Evolutionary conservation across 2,113 vertebrate genomes (phyloP), one percentile per base, ranked within the genome.

Genomic region (Coregonus clupeaformis): DNA sequence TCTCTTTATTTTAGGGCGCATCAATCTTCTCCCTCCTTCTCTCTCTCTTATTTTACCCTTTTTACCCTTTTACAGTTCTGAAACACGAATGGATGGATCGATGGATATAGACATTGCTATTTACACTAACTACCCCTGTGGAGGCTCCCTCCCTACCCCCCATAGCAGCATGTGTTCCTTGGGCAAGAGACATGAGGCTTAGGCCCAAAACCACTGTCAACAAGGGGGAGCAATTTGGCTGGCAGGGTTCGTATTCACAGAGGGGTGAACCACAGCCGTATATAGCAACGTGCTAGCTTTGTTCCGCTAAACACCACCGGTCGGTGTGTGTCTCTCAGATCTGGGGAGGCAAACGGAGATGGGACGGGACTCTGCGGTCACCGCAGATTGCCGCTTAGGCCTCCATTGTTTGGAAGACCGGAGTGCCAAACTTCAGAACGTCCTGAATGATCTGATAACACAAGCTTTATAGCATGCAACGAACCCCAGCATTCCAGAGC

Each of bases 131-230:
- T 36, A 20, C 49, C 74, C 67, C 73, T 18, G 32, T 69, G 6
- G 13, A 68, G 86, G 85, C 86, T 82, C 83, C 88, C 83, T 84
- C 89, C 88, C 79, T 86, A 87, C 84, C 88, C 88, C 86, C 52
- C 29, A 76, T 84, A 81, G 80, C 87, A 80, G 80, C 80, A 78
- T 88, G 83, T 80, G 78, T 90, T 90, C 79, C 84, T 79, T 88
- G 85, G 83, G 83, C 69, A 88, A 86, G 89, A 88, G 80, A 60
- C 80, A 73, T 66, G 76, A 82, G 81, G 75, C 88, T 81, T 52
- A 76, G 80, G 86, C 82, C 85, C 79, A 89, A 90, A 90, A 92
- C 92, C 91, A 89, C 91, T 80, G 85, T 92, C 92, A 92, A 92
- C 90, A 91, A 90, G 82, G 49, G 82, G 84, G 91, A 91, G 90